Evolutionary conservation across 2,797 vertebrate genomes (phyloP).

Genomic region (Lepilemur septentrionalis): DNA sequence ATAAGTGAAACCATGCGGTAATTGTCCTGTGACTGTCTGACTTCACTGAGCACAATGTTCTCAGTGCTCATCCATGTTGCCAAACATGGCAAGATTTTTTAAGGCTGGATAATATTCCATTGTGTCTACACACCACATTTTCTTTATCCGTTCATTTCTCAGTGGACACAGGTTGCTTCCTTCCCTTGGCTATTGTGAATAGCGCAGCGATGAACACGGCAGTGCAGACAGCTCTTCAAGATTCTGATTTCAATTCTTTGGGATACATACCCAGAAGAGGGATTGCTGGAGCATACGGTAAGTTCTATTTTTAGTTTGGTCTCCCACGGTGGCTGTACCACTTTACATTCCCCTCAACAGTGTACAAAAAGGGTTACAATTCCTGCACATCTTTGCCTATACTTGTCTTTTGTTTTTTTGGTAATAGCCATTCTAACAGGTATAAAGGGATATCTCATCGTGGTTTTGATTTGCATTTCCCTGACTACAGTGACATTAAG

Average conservation of each 20-base stretch:
- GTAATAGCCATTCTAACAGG: background rate
- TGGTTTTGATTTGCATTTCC: background rate
- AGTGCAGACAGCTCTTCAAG: background rate
- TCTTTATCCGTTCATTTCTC: background rate
- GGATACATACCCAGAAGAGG: background rate
- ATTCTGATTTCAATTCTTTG: background rate
- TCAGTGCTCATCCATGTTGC: background rate
- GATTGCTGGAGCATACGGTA: too few species aligned
- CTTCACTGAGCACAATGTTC: background rate
- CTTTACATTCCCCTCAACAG: background rate
- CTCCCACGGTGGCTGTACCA: background rate
- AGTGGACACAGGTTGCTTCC: background rate
- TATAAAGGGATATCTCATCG: background rate
- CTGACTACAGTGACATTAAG: background rate
- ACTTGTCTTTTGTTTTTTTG: background rate
- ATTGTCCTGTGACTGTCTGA: too few species aligned
- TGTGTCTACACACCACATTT: too few species aligned
- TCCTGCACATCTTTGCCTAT: background rate
- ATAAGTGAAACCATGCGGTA: rapidly evolving
- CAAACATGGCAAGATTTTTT: background rate
- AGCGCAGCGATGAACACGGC: background rate
- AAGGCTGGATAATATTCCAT: background rate
- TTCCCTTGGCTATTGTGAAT: background rate
- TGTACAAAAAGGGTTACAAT: background rate
- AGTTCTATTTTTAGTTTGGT: background rate